Conservation (phyloP, 2,888 invertebrate species). For the Clunio marinus region DNA sequence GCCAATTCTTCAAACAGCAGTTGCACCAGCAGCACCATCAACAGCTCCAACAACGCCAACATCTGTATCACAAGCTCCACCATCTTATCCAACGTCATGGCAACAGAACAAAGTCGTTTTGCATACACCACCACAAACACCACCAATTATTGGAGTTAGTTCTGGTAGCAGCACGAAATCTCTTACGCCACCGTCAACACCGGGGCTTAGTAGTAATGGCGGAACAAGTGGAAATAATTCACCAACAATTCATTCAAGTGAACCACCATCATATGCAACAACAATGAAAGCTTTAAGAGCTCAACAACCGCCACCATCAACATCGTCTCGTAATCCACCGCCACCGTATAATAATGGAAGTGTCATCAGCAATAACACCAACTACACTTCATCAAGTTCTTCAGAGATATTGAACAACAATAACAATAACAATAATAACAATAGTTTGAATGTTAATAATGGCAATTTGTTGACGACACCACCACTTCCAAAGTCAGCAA, state of each 20-base stretch:
- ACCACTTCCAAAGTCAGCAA: slow-evolving; percentile 54
- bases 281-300: slow-evolving; percentile 72
- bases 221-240: slow-evolving; percentile 38
- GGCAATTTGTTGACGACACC: slow-evolving; percentile 52
- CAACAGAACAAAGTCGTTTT: slow-evolving; percentile 64
- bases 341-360: slow-evolving; percentile 55
- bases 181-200: slow-evolving; percentile 42
- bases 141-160: slow-evolving; percentile 54
- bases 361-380: slow-evolving; percentile 43
- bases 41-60: slow-evolving; percentile 56
- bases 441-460: slow-evolving; percentile 39
- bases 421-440: slow-evolving; percentile 3
- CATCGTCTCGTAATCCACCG: slow-evolving; percentile 51
- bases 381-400: slow-evolving; percentile 45
- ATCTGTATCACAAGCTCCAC: slow-evolving; percentile 62
- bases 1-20: slow-evolving; percentile 90
- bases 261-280: slow-evolving; percentile 88
- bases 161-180: slow-evolving; percentile 48
- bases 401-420: slow-evolving; percentile 27
- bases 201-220: slow-evolving; percentile 43
- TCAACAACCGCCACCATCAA: slow-evolving; percentile 59
- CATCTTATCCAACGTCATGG: slow-evolving; percentile 75
- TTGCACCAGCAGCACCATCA: slow-evolving; percentile 80
- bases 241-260: slow-evolving; percentile 58
- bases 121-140: slow-evolving; percentile 55